Conservation (phyloP, 2,888 invertebrate species). For the Caenorhabditis auriculariae region DNA sequence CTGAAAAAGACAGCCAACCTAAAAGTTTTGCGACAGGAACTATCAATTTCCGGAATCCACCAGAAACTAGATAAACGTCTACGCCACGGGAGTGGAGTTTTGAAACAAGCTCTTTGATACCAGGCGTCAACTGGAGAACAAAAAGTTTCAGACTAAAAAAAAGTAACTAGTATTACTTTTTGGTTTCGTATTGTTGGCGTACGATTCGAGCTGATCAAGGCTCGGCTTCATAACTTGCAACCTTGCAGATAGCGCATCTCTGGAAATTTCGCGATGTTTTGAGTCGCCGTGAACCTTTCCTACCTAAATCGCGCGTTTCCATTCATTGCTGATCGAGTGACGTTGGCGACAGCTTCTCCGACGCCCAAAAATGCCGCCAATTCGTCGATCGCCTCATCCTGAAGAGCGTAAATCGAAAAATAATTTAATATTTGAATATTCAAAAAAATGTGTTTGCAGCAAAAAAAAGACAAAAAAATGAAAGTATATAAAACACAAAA, state of each 20-base stretch:
- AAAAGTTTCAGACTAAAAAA: not conserved
- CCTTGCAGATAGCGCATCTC: constrained; percentile 81
- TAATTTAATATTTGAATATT: not conserved
- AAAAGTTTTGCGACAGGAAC: constrained; percentile 76
- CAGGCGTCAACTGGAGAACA: constrained; percentile 71
- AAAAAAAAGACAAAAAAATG: not conserved
- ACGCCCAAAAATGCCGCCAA: constrained; percentile 89
- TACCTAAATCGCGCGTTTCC: constrained; percentile 71
- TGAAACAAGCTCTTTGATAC: constrained; percentile 72
- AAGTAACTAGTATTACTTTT: no score
- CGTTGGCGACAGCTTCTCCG: constrained; percentile 79
- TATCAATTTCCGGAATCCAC: constrained; percentile 85
- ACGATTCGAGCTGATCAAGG: constrained; percentile 77
- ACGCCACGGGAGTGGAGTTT: constrained; percentile 75
- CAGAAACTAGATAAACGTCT: constrained; percentile 87
- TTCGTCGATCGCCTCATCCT: constrained; percentile 94
- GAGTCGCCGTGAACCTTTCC: no score
- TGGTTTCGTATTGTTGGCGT: constrained; percentile 67
- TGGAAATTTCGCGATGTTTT: constrained; percentile 73
- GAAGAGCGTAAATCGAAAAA: constrained; percentile 11
- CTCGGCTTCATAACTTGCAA: constrained; percentile 85
- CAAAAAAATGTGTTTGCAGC: not conserved
- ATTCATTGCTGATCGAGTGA: constrained; percentile 58
- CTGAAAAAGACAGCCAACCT: constrained; percentile 2
- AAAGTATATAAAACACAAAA: not conserved